These are phyloP conservation scores for Chloebia gouldiae DNA, from an alignment of 2,113 vertebrate species.

Conservation along the genomic window DNA sequence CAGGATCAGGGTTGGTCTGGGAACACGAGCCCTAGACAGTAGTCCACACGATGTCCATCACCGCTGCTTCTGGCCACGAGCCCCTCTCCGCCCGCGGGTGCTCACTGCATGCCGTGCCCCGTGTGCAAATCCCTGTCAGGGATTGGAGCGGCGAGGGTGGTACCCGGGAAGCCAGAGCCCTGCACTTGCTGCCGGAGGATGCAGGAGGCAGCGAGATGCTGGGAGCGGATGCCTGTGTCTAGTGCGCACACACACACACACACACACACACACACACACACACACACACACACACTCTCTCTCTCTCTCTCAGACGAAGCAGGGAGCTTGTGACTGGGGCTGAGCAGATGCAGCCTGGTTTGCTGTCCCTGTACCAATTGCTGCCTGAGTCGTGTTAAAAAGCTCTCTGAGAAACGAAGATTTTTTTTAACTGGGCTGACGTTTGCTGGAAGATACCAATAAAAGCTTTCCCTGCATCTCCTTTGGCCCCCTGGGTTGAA, in stretches of 20 bases:
- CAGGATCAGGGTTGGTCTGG: not conserved
- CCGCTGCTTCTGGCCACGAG: not conserved
- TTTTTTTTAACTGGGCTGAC: conserved; percentile 12
- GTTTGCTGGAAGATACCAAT: conserved; percentile 62
- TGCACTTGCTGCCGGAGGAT: conserved; percentile 30
- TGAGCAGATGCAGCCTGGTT: conserved; percentile 52
- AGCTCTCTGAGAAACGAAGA: conserved; percentile 17
- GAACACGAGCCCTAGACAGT: not conserved
- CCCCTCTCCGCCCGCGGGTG: not conserved
- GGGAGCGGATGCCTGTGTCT: conserved; percentile 37
- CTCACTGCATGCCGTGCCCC: not conserved
- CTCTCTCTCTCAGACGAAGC: not conserved
- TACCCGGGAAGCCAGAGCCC: not conserved
- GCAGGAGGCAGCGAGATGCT: conserved; percentile 20
- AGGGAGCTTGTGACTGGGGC: conserved; percentile 25
- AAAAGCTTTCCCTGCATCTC: conserved; percentile 39
- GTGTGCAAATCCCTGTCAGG: not conserved
- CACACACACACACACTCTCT: not conserved
- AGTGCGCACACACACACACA: not conserved
- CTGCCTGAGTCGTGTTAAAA: conserved; percentile 55
- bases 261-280: not conserved
- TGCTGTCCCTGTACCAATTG: conserved; percentile 47
- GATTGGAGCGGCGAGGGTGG: not conserved
- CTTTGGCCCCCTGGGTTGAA: not conserved
- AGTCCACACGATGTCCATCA: not conserved